A percentile compares a stretch with the other conserved stretches of the same genome.
Evolutionary conservation across 2,888 invertebrate species (phyloP).

Genomic region (Watsonalla binaria): DNA sequence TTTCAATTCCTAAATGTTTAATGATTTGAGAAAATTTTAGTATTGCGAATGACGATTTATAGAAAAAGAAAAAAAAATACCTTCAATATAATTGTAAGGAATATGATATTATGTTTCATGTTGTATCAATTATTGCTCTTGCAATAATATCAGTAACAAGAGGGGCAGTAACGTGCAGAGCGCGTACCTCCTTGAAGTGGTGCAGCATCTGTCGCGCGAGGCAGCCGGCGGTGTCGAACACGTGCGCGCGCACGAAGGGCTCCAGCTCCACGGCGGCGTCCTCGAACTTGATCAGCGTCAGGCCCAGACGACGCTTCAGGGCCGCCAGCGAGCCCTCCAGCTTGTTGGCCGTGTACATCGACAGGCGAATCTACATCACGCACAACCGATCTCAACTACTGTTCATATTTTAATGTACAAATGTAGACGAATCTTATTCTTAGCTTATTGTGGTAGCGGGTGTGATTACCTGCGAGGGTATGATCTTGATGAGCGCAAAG

Average conservation of each 20-base stretch:
- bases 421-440: background rate
- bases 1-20: conserved; percentile 83
- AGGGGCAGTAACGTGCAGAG: background rate
- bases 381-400: background rate
- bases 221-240: conserved; percentile 94
- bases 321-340: conserved; percentile 83
- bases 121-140: background rate
- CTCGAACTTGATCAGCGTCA: conserved; percentile 96
- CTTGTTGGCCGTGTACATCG: conserved; percentile 93
- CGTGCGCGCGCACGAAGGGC: conserved; percentile 91
- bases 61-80: too few species aligned
- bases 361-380: conserved; percentile 84
- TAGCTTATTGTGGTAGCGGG: too few species aligned
- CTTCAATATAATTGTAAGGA: too few species aligned
- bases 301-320: conserved; percentile 90
- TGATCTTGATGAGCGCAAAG: conserved; percentile 89
- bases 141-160: too few species aligned
- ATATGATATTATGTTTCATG: too few species aligned
- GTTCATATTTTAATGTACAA: background rate
- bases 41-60: too few species aligned
- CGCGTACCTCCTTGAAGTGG: conserved; percentile 88
- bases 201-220: conserved; percentile 88
- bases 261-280: conserved; percentile 96
- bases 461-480: conserved; percentile 82
- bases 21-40: background rate